Percentiles rank a stretch among this genome's conserved stretches.
These are phyloP conservation scores for Trissolcus brochymenae DNA, from an alignment of 2,888 invertebrate genomes.

Conservation along the genomic window DNA sequence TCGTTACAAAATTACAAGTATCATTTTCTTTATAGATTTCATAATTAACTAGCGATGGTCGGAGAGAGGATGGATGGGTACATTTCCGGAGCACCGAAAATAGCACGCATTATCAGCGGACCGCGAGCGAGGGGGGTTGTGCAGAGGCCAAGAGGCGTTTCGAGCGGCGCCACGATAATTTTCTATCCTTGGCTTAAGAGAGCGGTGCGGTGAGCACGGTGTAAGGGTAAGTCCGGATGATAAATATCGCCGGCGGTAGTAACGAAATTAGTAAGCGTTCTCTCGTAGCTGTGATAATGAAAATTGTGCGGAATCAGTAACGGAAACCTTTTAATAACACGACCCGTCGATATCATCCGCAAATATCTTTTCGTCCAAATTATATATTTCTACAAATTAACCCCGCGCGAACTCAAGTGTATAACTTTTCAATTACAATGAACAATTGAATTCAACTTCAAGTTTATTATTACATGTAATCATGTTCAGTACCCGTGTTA, in stretches of 20 bases:
- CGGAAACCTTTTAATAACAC: conserved; percentile 52
- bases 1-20: not conserved
- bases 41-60: not conserved
- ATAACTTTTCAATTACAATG: no score
- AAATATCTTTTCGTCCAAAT: conserved; percentile 36
- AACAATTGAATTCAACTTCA: no score
- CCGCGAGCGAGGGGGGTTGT: not conserved
- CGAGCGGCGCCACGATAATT: conserved; percentile 58
- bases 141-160: conserved; percentile 17
- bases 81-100: conserved; percentile 13
- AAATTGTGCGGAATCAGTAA: conserved; percentile 52
- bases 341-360: no score
- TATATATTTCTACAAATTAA: conserved; percentile 32
- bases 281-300: conserved; percentile 61
- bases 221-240: conserved; percentile 57
- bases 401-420: no score
- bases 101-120: conserved; percentile 51
- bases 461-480: no score
- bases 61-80: no score
- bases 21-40: not conserved
- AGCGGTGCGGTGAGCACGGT: conserved; percentile 59
- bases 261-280: conserved; percentile 63
- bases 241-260: conserved; percentile 61
- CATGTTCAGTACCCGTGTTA: no score
- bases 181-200: conserved; percentile 62